Percentiles rank a stretch among this genome's conserved stretches.
Evolutionary conservation across 2,888 invertebrate genomes (phyloP).

Genomic region (Platycheirus rosarum): DNA sequence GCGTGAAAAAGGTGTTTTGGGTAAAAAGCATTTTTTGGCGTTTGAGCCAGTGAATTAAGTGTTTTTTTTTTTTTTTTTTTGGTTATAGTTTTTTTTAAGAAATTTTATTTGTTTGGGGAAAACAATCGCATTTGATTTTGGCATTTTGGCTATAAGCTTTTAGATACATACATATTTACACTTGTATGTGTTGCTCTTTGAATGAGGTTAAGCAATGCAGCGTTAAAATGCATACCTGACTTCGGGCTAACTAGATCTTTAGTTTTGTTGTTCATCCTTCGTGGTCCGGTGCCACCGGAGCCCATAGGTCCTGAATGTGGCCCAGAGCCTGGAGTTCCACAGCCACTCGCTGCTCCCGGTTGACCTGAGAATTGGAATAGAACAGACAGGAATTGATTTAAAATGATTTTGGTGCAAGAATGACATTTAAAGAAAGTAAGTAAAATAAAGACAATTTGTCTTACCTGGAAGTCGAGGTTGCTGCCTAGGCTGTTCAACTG

Average conservation of each 20-base stretch:
- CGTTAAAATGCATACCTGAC: constrained; percentile 80
- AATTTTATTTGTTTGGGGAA: constrained; percentile 37
- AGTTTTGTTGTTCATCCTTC: constrained; percentile 83
- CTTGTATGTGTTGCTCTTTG: constrained; percentile 59
- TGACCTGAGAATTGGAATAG: constrained; percentile 77
- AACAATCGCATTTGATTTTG: constrained; percentile 67
- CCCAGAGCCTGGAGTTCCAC: constrained; percentile 82
- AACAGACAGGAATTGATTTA: no score
- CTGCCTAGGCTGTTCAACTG: constrained; percentile 94
- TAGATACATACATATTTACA: constrained; percentile 76
- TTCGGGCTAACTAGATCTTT: constrained; percentile 83
- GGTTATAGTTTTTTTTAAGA: constrained; percentile 11
- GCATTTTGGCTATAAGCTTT: constrained; percentile 72
- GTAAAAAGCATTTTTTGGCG: constrained; percentile 54
- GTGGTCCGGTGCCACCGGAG: constrained; percentile 82
- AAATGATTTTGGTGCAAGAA: no score
- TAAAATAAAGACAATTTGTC: constrained; percentile 54
- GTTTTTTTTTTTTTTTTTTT: constrained; percentile 30
- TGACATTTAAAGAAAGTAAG: not conserved
- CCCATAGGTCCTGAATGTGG: constrained; percentile 82
- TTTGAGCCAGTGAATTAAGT: constrained; percentile 47
- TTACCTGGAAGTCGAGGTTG: constrained; percentile 84
- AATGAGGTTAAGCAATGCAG: not conserved
- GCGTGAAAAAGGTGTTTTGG: constrained; percentile 64
- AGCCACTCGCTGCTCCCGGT: constrained; percentile 81